These are phyloP conservation scores for Drosophila anomalata DNA, from an alignment of 2,888 invertebrate species.

Conservation along the genomic window DNA sequence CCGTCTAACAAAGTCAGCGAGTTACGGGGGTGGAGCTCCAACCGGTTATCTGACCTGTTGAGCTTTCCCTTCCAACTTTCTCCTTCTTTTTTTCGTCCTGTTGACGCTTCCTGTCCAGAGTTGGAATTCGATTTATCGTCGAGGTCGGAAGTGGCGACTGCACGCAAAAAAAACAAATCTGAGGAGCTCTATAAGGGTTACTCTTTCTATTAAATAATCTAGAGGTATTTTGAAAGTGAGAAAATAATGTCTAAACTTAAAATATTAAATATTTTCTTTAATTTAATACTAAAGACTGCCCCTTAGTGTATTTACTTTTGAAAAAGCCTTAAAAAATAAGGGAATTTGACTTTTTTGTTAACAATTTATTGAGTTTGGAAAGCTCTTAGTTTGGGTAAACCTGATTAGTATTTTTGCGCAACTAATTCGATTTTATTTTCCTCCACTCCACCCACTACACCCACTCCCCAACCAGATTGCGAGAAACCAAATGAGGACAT, in stretches of 20 bases:
- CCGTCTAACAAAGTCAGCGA: slow-evolving; percentile 32
- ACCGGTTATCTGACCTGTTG: slow-evolving; percentile 46
- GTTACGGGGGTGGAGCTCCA: slow-evolving; percentile 16
- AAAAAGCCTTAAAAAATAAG: neutral
- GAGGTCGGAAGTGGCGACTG: slow-evolving; percentile 13
- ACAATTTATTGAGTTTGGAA: slow-evolving; percentile 65
- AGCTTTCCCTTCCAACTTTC: neutral
- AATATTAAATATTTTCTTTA: neutral
- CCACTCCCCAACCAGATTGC: slow-evolving; percentile 69
- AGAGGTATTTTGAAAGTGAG: no score
- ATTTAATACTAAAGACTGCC: no score
- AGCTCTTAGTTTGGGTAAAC: slow-evolving; percentile 63
- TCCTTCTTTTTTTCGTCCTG: slow-evolving; percentile 12
- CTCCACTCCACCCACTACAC: neutral
- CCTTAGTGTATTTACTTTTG: neutral
- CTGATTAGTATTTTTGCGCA: slow-evolving; percentile 39
- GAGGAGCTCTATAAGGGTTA: neutral
- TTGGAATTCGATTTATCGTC: slow-evolving; percentile 52
- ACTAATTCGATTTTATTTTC: slow-evolving; percentile 48
- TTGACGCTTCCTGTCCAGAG: slow-evolving; percentile 51
- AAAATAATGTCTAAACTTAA: neutral
- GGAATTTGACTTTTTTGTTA: slow-evolving; percentile 28
- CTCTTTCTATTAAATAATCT: no score
- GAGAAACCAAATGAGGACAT: slow-evolving; percentile 80
- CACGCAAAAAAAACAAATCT: neutral